Conservation (phyloP, 2,888 invertebrate species). For the Temnothorax unifasciatus region DNA sequence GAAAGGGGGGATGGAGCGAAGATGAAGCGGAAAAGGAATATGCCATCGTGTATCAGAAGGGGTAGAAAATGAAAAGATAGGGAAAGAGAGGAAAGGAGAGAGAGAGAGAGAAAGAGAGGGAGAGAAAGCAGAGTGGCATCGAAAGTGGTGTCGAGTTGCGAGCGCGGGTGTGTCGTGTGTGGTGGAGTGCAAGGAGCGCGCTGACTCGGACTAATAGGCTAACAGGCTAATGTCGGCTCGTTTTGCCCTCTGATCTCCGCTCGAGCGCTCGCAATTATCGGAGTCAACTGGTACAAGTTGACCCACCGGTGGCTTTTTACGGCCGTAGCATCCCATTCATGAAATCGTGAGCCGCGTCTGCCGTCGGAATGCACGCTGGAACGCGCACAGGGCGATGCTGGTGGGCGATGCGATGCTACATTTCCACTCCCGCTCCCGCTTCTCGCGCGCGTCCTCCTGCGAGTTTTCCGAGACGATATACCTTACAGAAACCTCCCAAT, state of each 20-base stretch:
- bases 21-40: slow-evolving; percentile 33
- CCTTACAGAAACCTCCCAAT: slow-evolving; percentile 1
- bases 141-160: slow-evolving; percentile 60
- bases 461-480: slow-evolving; percentile 33
- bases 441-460: not conserved
- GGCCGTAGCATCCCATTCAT: slow-evolving; percentile 73
- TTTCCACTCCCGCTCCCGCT: not conserved
- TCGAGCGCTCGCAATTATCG: slow-evolving; percentile 81
- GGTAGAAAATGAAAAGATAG: slow-evolving; percentile 22
- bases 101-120: not conserved
- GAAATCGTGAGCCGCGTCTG: slow-evolving; percentile 70
- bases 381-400: not conserved
- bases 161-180: slow-evolving; percentile 66
- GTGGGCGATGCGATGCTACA: not conserved
- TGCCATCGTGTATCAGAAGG: not conserved
- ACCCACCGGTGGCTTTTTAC: slow-evolving; percentile 79
- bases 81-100: not conserved
- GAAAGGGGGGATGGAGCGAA: slow-evolving; percentile 1
- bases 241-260: slow-evolving; percentile 82
- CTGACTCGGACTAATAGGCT: slow-evolving; percentile 82
- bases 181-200: slow-evolving; percentile 75
- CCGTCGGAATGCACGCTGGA: slow-evolving; percentile 64
- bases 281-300: slow-evolving; percentile 84
- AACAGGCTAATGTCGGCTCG: slow-evolving; percentile 83
- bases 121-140: slow-evolving; percentile 41